Conservation (phyloP, 2,888 invertebrate species). For the Caenorhabditis sulstoni region DNA sequence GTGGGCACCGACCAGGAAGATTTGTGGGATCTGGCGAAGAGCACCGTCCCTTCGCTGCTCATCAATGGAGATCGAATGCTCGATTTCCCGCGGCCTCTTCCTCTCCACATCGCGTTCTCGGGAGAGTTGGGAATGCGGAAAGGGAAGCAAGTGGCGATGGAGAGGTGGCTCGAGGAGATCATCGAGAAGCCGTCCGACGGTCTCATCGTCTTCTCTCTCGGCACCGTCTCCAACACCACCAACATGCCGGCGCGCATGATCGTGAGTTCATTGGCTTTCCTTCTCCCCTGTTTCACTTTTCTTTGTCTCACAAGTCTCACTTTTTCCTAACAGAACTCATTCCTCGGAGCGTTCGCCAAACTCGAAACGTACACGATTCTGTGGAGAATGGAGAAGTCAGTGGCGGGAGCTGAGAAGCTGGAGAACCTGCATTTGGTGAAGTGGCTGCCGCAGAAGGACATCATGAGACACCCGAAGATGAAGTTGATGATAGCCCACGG, state of each 20-base stretch:
- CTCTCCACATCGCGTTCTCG: slow-evolving; percentile 74
- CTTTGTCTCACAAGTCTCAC: too few relatives aligned
- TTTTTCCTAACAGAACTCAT: slow-evolving; percentile 70
- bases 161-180: slow-evolving; percentile 57
- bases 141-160: slow-evolving; percentile 41
- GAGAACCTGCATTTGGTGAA: slow-evolving; percentile 75
- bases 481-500: slow-evolving; percentile 79
- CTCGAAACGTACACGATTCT: slow-evolving; percentile 73
- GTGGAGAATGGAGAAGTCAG: slow-evolving; percentile 78
- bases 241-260: slow-evolving; percentile 79
- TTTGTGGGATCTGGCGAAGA: slow-evolving; percentile 73
- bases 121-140: slow-evolving; percentile 73
- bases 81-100: slow-evolving; percentile 79
- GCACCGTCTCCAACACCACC: slow-evolving; percentile 79
- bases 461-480: slow-evolving; percentile 78
- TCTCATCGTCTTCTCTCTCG: slow-evolving; percentile 72
- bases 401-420: slow-evolving; percentile 68
- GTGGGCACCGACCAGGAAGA: slow-evolving; percentile 63
- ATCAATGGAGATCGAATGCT: slow-evolving; percentile 79
- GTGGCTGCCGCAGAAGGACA: slow-evolving; percentile 79
- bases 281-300: too few relatives aligned
- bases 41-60: slow-evolving; percentile 70
- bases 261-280: slow-evolving; percentile 39
- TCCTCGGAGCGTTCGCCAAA: slow-evolving; percentile 76
- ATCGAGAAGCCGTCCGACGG: slow-evolving; percentile 61